These are phyloP conservation scores for Xylota segnis DNA, from an alignment of 2,888 invertebrate genomes.

Conservation along the genomic window DNA sequence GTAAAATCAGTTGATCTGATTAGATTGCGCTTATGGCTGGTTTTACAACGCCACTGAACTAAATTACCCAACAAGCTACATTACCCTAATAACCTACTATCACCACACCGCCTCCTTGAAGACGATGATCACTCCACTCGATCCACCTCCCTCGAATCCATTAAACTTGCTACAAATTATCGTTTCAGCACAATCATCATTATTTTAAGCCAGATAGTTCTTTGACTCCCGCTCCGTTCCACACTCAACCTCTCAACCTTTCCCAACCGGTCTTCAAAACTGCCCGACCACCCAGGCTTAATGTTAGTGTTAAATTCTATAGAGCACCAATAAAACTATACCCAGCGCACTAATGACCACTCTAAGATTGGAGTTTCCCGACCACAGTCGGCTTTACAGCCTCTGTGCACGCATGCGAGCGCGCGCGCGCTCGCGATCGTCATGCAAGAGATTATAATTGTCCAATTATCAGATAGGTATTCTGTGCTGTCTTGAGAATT, in stretches of 20 bases:
- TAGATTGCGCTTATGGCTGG: background rate
- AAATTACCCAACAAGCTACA: conserved; percentile 50
- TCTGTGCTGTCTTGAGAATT: conserved; percentile 48
- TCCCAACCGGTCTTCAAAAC: conserved; percentile 25
- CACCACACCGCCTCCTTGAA: conserved; percentile 25
- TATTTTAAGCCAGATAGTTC: conserved; percentile 22
- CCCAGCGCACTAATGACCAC: conserved; percentile 58
- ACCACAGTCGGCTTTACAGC: conserved; percentile 34
- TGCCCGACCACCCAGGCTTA: conserved; percentile 57
- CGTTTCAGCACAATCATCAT: conserved; percentile 37
- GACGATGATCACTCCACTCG: conserved; percentile 45
- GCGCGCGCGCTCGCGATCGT: conserved; percentile 29
- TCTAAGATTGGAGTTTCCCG: conserved; percentile 22
- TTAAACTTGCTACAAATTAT: conserved; percentile 43
- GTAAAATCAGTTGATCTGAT: background rate
- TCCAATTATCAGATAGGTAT: conserved; percentile 61
- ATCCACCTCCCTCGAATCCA: background rate
- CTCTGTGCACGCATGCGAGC: conserved; percentile 35
- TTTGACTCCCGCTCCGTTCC: background rate
- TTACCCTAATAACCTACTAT: conserved; percentile 65
- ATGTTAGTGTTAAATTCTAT: conserved; percentile 65
- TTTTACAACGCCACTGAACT: conserved; percentile 19
- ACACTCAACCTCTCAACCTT: background rate
- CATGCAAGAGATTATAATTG: conserved; percentile 50
- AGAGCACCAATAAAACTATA: conserved; percentile 64